Evolutionary conservation across 2,113 vertebrate genomes (phyloP).

Genomic region (Rutilus rutilus): DNA sequence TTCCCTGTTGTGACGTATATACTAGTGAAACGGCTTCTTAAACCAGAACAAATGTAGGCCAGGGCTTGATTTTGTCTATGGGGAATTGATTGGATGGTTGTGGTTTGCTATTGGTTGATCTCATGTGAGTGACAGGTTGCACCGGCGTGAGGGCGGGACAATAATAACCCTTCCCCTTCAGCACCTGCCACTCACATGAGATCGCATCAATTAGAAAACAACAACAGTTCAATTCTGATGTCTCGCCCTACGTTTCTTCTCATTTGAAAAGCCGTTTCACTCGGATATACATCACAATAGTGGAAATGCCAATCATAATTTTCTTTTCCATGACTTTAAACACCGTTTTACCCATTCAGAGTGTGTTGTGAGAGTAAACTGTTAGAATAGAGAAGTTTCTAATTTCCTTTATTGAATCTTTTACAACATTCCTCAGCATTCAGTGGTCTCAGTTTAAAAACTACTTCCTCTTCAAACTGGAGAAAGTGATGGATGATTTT

Average conservation of each 20-base stretch:
- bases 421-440: constrained; percentile 76
- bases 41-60: no score
- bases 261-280: background rate
- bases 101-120: no score
- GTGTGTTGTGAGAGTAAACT: background rate
- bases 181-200: background rate
- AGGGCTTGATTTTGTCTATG: no score
- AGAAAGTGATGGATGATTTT: constrained; percentile 97
- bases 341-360: background rate
- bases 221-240: background rate
- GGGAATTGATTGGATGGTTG: no score
- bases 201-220: background rate
- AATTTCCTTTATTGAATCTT: background rate
- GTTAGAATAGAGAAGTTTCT: background rate
- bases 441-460: constrained; percentile 96
- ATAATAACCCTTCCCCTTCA: background rate
- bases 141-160: no score
- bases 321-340: no score
- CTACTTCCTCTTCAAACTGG: constrained; percentile 97
- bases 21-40: no score
- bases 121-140: no score
- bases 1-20: no score
- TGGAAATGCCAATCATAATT: no score
- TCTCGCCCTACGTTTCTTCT: background rate
- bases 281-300: background rate